Conservation (phyloP, 2,113 vertebrate genomes). For the Fregata magnificens region DNA sequence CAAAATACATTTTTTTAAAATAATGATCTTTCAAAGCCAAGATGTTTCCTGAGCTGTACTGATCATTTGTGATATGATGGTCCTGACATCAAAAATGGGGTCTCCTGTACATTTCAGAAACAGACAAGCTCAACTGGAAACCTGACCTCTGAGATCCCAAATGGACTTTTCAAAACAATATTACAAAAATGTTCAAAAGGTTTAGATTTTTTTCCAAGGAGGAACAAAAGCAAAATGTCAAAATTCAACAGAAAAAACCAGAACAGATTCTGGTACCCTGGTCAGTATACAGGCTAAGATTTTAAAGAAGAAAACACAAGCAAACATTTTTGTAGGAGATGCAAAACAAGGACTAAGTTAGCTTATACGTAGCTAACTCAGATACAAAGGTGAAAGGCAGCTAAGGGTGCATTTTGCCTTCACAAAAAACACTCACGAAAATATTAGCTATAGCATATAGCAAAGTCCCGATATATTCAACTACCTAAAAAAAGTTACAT, state of each 20-base stretch:
- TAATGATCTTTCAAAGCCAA: not conserved
- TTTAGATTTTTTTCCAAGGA: not conserved
- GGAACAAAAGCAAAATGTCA: not conserved
- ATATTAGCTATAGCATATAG: not conserved
- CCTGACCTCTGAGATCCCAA: not conserved
- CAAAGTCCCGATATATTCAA: not conserved
- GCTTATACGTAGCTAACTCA: not conserved
- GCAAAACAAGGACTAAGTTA: not conserved
- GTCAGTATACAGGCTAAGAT: not conserved
- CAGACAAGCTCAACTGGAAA: not conserved
- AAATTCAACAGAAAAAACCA: not conserved
- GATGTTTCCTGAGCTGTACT: not conserved
- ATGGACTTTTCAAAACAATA: not conserved
- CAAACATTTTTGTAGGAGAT: not conserved
- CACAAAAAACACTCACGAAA: not conserved
- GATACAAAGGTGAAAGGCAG: not conserved
- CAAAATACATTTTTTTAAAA: not conserved
- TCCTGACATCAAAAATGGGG: not conserved
- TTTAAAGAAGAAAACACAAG: not conserved
- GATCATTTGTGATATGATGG: not conserved
- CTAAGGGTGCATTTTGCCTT: not conserved
- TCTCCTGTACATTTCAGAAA: not conserved
- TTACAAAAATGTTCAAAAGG: not conserved
- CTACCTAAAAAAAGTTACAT: not conserved
- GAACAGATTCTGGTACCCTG: not conserved